A percentile compares a stretch with the other conserved stretches of the same genome.
These are phyloP conservation scores for Hippopotamyrus pictus DNA, from an alignment of 2,797 vertebrate genomes.

Conservation along the genomic window DNA sequence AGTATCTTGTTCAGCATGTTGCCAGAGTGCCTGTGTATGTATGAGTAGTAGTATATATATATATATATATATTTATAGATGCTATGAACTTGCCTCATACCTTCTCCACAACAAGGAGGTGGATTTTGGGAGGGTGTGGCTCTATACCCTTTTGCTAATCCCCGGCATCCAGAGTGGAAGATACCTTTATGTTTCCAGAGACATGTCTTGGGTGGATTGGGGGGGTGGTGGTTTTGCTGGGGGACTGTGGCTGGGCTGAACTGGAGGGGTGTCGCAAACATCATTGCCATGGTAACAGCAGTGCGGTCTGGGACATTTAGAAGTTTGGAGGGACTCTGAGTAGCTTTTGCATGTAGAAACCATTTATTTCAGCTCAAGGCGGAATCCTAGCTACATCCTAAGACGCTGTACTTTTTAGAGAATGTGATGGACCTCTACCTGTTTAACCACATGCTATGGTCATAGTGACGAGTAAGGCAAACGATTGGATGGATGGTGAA, in stretches of 20 bases:
- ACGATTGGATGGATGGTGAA: neutral
- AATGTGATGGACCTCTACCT: neutral
- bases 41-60: conserved; percentile 28
- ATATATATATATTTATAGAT: conserved; percentile 27
- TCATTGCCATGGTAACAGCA: neutral
- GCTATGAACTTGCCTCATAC: conserved; percentile 16
- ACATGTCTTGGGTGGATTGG: neutral
- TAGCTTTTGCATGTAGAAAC: neutral
- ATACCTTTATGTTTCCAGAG: neutral
- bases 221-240: neutral
- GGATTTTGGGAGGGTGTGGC: neutral
- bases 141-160: neutral
- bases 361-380: neutral
- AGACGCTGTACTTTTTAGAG: neutral
- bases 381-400: neutral
- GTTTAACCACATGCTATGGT: neutral
- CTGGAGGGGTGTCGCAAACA: neutral
- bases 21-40: conserved; percentile 43
- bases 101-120: neutral
- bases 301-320: neutral
- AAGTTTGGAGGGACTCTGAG: neutral
- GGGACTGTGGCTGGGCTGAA: neutral
- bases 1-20: conserved; percentile 53
- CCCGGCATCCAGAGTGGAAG: neutral
- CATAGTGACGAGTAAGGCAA: neutral